Conservation (phyloP, 2,888 invertebrate species). For the Sisyra nigra region DNA sequence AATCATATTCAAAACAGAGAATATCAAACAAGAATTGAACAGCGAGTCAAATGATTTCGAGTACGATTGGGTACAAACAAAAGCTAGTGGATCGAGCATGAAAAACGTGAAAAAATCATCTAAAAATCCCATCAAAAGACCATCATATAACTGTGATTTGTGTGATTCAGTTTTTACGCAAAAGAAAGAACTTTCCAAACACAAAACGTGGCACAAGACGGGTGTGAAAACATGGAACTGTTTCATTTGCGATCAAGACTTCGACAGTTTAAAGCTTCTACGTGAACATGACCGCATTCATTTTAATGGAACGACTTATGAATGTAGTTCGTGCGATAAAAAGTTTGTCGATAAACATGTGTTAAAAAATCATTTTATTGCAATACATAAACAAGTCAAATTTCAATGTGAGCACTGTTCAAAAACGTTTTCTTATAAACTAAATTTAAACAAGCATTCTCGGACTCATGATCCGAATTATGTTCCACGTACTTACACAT, state of each 20-base stretch:
- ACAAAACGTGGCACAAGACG: constrained; percentile 19
- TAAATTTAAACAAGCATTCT: constrained; percentile 15
- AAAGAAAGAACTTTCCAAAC: constrained; percentile 10
- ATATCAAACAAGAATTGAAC: too few relatives aligned
- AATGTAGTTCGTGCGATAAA: constrained; percentile 13
- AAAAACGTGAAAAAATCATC: too few relatives aligned
- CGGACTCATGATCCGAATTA: constrained; percentile 13
- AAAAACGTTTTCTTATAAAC: constrained; percentile 3
- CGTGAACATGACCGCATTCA: not conserved
- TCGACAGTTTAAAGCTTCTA: constrained; percentile 4
- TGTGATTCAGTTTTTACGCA: constrained; percentile 12
- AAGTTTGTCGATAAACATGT: constrained; percentile 13
- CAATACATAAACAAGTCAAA: not conserved
- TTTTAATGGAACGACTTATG: not conserved
- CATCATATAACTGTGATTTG: constrained; percentile 10
- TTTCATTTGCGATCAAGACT: constrained; percentile 23
- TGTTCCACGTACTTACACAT: constrained; percentile 13
- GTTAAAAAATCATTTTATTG: constrained; percentile 6
- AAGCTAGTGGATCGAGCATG: too few relatives aligned
- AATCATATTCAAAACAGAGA: too few relatives aligned
- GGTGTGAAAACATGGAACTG: constrained; percentile 25
- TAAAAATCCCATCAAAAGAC: too few relatives aligned
- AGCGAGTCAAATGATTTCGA: not conserved
- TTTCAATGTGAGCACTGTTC: constrained; percentile 2
- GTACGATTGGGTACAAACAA: too few relatives aligned